Evolutionary conservation across 2,888 invertebrate species (phyloP).

Genomic region (Chrysomela aeneicollis): DNA sequence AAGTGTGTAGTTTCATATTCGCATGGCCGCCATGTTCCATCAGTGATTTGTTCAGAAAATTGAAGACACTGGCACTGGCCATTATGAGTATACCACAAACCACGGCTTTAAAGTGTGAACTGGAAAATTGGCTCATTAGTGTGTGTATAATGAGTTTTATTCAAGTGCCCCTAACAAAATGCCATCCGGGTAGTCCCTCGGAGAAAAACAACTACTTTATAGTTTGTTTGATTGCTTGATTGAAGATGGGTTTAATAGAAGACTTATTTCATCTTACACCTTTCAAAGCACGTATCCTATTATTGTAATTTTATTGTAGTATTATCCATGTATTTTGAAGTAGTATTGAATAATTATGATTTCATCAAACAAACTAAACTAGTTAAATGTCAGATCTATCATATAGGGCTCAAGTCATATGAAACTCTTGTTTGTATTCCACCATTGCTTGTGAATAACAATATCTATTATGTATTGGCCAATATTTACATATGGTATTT

Average conservation of each 20-base stretch:
- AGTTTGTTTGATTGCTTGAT: constrained; percentile 56
- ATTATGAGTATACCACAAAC: constrained; percentile 38
- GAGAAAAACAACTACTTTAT: constrained; percentile 42
- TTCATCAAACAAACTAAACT: not conserved
- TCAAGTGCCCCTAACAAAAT: constrained; percentile 50
- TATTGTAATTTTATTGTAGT: constrained; percentile 46
- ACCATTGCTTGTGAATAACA: no score
- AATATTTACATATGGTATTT: no score
- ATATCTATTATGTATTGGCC: no score
- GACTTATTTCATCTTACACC: constrained; percentile 51
- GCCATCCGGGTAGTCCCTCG: constrained; percentile 46
- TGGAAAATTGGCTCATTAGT: constrained; percentile 48
- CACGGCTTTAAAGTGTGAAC: constrained; percentile 40
- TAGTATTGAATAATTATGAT: not conserved
- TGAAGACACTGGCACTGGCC: constrained; percentile 48
- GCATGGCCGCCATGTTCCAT: constrained; percentile 60
- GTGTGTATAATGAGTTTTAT: constrained; percentile 50
- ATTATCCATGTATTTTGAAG: not conserved
- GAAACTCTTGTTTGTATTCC: not conserved
- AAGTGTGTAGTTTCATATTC: constrained; percentile 57
- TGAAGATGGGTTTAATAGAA: constrained; percentile 54
- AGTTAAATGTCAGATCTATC: not conserved
- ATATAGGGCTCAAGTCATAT: not conserved
- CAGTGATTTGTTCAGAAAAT: constrained; percentile 53
- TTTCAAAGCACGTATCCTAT: constrained; percentile 58